Conservation (phyloP, 2,113 vertebrate genomes). For the Platysternon megacephalum region DNA sequence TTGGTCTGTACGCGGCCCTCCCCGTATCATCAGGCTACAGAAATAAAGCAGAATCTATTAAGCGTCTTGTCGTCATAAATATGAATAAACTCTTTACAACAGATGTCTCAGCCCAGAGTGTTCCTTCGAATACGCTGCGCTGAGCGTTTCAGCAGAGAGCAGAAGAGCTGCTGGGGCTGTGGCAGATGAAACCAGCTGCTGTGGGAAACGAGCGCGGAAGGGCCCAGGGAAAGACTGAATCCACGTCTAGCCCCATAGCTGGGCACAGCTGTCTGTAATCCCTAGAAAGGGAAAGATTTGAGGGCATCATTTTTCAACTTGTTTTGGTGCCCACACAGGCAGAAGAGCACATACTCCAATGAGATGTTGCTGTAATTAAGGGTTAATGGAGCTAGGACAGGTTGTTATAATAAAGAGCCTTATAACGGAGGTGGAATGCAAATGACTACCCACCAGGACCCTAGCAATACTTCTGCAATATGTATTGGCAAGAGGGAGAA, state of each 20-base stretch:
- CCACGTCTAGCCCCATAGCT: slow-evolving; percentile 37
- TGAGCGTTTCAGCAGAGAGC: background rate
- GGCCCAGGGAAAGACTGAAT: background rate
- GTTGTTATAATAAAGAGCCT: slow-evolving; percentile 77
- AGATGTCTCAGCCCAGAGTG: background rate
- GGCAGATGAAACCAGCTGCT: slow-evolving; percentile 44
- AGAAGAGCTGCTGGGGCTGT: background rate
- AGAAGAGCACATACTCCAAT: slow-evolving; percentile 58
- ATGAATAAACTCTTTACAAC: background rate
- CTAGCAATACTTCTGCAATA: slow-evolving; percentile 74
- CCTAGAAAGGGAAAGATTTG: slow-evolving; percentile 53
- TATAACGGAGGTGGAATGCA: slow-evolving; percentile 77
- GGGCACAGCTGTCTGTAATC: slow-evolving; percentile 62
- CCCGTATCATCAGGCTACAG: fast-evolving
- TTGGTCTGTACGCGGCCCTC: fast-evolving
- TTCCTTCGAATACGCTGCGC: background rate
- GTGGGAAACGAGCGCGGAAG: slow-evolving; percentile 31
- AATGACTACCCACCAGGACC: slow-evolving; percentile 78
- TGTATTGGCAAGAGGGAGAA: slow-evolving; percentile 79
- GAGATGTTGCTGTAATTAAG: slow-evolving; percentile 79
- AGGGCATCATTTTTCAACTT: slow-evolving; percentile 48
- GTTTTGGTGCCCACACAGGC: slow-evolving; percentile 41
- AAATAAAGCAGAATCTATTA: background rate
- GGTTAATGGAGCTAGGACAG: slow-evolving; percentile 78
- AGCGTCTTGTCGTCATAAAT: background rate